Conservation (phyloP, 2,113 vertebrate genomes). For the Camelus dromedarius region DNA sequence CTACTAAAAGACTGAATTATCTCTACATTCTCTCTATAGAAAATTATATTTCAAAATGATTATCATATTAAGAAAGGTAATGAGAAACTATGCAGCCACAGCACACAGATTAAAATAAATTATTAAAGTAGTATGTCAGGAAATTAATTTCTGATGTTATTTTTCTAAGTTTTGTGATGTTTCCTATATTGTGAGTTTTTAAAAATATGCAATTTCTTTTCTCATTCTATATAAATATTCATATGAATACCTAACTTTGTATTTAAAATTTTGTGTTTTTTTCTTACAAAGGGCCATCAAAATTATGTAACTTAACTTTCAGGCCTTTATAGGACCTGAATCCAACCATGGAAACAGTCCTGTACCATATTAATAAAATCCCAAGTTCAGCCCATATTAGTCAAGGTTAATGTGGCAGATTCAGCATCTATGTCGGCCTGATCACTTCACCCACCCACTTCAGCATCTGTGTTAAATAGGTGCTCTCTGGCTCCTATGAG, state of each 20-base stretch:
- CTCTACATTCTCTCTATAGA: background rate
- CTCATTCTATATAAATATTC: background rate
- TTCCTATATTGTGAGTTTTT: constrained; percentile 37
- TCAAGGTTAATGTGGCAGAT: background rate
- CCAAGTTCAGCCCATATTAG: background rate
- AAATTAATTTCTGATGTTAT: background rate
- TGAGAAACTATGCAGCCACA: background rate
- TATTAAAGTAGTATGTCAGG: background rate
- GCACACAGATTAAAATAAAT: constrained; percentile 41
- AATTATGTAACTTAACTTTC: background rate
- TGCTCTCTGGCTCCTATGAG: background rate
- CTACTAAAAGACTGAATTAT: background rate
- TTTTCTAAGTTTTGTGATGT: background rate
- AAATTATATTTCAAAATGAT: constrained; percentile 11
- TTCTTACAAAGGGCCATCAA: background rate
- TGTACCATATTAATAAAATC: background rate
- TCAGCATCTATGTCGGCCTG: background rate
- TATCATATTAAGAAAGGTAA: background rate
- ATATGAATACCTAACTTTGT: background rate
- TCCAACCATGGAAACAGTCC: background rate
- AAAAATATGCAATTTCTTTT: background rate
- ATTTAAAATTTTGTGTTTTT: background rate
- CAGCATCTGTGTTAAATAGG: background rate
- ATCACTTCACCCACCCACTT: background rate
- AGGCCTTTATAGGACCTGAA: background rate